Base-by-base conservation (phyloP, 2,888 invertebrate genomes). In the Eupithecia exiguata region DNA sequence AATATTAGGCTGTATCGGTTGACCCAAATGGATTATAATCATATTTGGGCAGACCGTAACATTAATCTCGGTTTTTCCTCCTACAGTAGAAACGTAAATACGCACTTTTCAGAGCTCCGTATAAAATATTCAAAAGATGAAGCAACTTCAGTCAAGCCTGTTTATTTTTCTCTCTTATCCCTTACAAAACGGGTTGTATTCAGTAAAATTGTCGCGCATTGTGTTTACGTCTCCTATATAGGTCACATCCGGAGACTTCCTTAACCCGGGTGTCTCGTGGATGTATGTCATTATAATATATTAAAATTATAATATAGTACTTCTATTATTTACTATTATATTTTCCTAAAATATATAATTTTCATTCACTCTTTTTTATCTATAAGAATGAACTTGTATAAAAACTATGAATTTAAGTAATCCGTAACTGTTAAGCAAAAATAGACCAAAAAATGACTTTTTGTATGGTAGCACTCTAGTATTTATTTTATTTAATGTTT, bases 131-230 rank as follows among this genome's bases (percentile, higher is more conserved):
- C 68, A 38, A 53, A 68, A 49, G 68, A 68, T 61, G 38, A 38
- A 66, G 25, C 40, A 66, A 53, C 35, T 69, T 36, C n/a, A 53
- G 49, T 46, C 21, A 65, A 30, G 25, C 38, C 69, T 38, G 25
- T 69, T 30, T 71, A 58, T 69, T 65, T 70, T 63, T 35, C 12
- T 63, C 46, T 70, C 58, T 72, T 71, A 65, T 68, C 38, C 38
- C 40, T 70, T 65, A 72, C 68, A 70, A 65, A 72, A 10, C 63
- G 40, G 58, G 53, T 43, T 68, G 63, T 68, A 70, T 70, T 72
- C 72, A 72, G 70, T 72, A 16, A 65, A 72, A 72, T 70, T 58
- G 75, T 70, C 73, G 62, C 66, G 66, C 58, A 69, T 61, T 76
- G 69, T 74, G 58, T 66, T 71, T 66, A 66, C 49, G 30, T 61